Evolutionary conservation across 2,888 invertebrate species (phyloP), one percentile per base, ranked within the genome.

Genomic region (Macroteleia sp.): DNA sequence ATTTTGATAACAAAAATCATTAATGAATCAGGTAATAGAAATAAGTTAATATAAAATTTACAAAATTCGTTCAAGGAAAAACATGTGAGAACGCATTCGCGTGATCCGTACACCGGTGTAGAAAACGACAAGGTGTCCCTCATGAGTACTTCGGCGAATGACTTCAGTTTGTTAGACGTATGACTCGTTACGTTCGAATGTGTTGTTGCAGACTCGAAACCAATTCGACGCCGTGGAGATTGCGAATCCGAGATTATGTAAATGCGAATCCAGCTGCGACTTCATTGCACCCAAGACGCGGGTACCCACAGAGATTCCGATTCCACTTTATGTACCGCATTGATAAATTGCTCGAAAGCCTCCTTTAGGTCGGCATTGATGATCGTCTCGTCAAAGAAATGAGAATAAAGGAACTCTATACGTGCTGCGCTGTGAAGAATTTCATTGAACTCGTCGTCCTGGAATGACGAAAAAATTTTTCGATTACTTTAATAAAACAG

Each of bases 261-360:
- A 66, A 74, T 69, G 66, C 66, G 46, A 42, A 48, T 30, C 16
- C 48, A 67, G 28, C 30, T 50, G 25, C 5, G 36, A 32, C 19
- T 81, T 92, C 94, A 97, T 93, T 97, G 97, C 83, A 97, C 96
- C 98, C 98, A 98, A 5, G 96, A 95, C 34, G 97, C 96, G 25
- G 99, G 99, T 34, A 98, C 98, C 99, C 99, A 99, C 12, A 97
- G 94, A 0, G 98, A 97, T 88, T 98, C 97, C 0, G 95, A 95
- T 92, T 99, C 98, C 22, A 98, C 95, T 83, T 95, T 94, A 92
- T 96, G 95, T 28, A 96, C 95, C 42, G 95, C 94, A 84, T 95
- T 94, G 64, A 97, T 93, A 16, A 99, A 93, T 87, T 97, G 96
- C 84, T 97, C 96, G 84, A 98, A 96, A 16, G 98, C 97, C 70